Evolutionary conservation across 2,113 vertebrate genomes (phyloP).

Genomic region (Trichechus manatus): DNA sequence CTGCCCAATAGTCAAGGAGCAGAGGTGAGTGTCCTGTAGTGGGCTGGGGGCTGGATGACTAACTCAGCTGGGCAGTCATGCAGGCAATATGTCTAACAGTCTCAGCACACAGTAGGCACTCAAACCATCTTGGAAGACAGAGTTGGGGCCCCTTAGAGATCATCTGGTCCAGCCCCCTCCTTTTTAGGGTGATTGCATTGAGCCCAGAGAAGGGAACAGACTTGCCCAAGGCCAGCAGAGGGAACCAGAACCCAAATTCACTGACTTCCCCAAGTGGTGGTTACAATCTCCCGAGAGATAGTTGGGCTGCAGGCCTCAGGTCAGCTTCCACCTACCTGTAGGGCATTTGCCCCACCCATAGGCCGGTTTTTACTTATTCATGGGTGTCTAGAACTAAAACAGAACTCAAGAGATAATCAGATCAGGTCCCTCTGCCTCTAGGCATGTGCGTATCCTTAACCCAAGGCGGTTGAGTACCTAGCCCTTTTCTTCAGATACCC

Average conservation of each 20-base stretch:
- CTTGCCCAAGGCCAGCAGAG: background rate
- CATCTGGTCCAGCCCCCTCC: background rate
- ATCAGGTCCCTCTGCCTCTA: background rate
- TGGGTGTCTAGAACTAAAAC: background rate
- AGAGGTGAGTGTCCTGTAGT: background rate
- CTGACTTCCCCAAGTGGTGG: background rate
- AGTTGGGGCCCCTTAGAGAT: background rate
- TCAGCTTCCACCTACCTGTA: background rate
- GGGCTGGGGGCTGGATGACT: background rate
- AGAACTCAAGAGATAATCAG: background rate
- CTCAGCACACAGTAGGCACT: background rate
- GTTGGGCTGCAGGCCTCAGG: background rate
- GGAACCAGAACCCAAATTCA: background rate
- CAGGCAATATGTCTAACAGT: background rate
- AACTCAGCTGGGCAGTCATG: fast-evolving
- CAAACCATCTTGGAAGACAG: background rate
- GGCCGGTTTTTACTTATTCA: background rate
- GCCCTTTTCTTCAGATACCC: background rate
- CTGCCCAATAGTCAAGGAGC: background rate
- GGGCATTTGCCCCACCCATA: background rate
- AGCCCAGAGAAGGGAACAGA: background rate
- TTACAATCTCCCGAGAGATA: background rate
- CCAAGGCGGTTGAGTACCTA: background rate
- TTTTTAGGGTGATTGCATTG: background rate
- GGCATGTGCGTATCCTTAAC: background rate